Evolutionary conservation across 2,888 invertebrate genomes (phyloP).

Genomic region (Bombylius discolor): DNA sequence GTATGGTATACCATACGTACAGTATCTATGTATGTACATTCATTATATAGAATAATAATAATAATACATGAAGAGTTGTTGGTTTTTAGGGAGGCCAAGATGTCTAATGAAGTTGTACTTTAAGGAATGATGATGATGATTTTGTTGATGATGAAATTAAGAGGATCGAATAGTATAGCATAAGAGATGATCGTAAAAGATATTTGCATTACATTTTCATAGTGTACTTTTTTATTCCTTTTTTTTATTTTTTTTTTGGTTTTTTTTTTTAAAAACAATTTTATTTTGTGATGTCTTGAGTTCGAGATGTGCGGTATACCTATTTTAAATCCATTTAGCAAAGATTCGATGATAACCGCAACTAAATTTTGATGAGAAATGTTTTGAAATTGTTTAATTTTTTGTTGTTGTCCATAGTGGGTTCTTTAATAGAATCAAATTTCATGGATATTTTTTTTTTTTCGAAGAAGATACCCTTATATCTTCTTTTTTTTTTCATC

Average conservation of each 20-base stretch:
- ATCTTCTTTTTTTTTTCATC: too few species aligned
- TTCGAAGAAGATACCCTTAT: too few species aligned
- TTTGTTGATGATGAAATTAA: background rate
- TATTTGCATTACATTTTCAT: too few species aligned
- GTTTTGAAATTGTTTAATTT: background rate
- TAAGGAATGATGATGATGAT: background rate
- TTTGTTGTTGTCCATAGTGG: background rate
- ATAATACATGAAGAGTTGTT: background rate
- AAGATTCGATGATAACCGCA: background rate
- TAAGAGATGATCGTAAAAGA: too few species aligned
- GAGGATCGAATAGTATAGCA: background rate
- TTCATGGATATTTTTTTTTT: background rate
- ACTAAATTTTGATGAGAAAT: background rate
- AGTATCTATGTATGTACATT: too few species aligned
- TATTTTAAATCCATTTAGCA: background rate
- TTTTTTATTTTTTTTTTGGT: too few species aligned
- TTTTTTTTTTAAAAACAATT: too few species aligned
- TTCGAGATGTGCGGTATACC: background rate
- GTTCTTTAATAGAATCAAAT: constrained; percentile 5
- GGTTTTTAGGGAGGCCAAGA: background rate
- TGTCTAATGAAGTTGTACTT: constrained; percentile 7
- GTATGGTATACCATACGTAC: too few species aligned
- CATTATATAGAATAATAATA: too few species aligned
- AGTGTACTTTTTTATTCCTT: too few species aligned
- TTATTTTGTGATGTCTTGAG: too few species aligned